Percentiles rank a stretch among this genome's conserved stretches.
These are phyloP conservation scores for Aradus depressus DNA, from an alignment of 2,888 invertebrate species.

Conservation along the genomic window DNA sequence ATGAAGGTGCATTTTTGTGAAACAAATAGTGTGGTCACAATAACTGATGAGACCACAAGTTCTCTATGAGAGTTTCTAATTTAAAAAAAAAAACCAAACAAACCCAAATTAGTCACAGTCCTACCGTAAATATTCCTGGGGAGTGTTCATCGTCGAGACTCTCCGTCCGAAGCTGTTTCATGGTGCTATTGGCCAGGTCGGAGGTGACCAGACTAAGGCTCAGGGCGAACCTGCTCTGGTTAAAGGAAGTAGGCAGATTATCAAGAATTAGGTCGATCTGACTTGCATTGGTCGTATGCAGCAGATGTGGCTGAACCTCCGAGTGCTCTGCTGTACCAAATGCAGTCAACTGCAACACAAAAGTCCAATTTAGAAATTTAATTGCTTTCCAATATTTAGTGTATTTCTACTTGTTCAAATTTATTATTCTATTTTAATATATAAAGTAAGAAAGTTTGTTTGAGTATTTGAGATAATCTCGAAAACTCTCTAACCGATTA, in stretches of 20 bases:
- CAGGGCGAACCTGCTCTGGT: conserved; percentile 48
- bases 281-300: conserved; percentile 54
- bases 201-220: conserved; percentile 45
- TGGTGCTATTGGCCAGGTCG: conserved; percentile 37
- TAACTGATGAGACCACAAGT: neutral
- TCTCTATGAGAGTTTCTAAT: neutral
- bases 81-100: neutral
- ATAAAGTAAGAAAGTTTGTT: too few relatives aligned
- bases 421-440: too few relatives aligned
- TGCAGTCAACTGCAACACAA: conserved; percentile 43
- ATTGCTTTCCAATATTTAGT: too few relatives aligned
- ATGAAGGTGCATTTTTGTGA: too few relatives aligned
- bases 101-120: conserved; percentile 15
- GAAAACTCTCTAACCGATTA: too few relatives aligned
- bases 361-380: conserved; percentile 22
- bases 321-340: conserved; percentile 42
- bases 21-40: neutral
- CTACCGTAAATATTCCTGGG: conserved; percentile 60
- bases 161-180: conserved; percentile 41
- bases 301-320: conserved; percentile 47
- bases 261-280: conserved; percentile 51
- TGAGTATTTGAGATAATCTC: too few relatives aligned
- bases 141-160: conserved; percentile 61
- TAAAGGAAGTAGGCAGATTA: conserved; percentile 42
- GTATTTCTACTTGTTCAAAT: too few relatives aligned